Evolutionary conservation across 2,888 invertebrate species (phyloP).

Genomic region (Melanostoma mellinum): DNA sequence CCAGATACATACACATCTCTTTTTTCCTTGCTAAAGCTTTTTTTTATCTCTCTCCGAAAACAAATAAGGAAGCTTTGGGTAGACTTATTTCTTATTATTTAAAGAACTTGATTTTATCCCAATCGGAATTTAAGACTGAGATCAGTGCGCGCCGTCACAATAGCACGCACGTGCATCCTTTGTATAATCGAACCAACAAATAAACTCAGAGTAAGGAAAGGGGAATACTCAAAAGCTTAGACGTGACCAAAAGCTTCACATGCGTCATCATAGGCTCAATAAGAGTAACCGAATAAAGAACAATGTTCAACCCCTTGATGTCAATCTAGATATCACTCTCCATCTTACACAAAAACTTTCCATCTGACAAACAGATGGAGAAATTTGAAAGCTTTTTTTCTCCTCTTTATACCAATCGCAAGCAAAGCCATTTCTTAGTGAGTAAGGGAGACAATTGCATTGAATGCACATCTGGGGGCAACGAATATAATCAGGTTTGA

Average conservation of each 20-base stretch:
- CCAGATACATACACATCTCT: constrained; percentile 6
- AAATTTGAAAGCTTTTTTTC: constrained; percentile 1
- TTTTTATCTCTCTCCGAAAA: background rate
- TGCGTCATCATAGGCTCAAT: constrained; percentile 26
- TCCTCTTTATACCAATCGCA: constrained; percentile 45
- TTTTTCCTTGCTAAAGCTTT: constrained; percentile 5
- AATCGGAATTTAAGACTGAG: background rate
- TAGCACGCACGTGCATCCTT: constrained; percentile 26
- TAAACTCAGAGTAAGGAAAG: constrained; percentile 9
- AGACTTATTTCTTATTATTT: background rate
- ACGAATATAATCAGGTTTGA: background rate
- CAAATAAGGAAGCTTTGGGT: constrained; percentile 7
- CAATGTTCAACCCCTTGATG: constrained; percentile 2
- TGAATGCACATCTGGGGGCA: constrained; percentile 21
- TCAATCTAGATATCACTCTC: constrained; percentile 24
- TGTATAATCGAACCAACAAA: constrained; percentile 14
- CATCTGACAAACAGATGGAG: background rate
- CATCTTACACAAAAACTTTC: constrained; percentile 19
- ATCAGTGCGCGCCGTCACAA: background rate
- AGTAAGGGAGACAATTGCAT: constrained; percentile 65
- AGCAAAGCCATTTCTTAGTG: constrained; percentile 18
- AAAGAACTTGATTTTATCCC: constrained; percentile 8
- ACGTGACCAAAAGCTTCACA: constrained; percentile 22
- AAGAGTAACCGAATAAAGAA: constrained; percentile 13
- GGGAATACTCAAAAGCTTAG: background rate